Evolutionary conservation across 2,113 vertebrate genomes (phyloP).

Genomic region (Excalfactoria chinensis): DNA sequence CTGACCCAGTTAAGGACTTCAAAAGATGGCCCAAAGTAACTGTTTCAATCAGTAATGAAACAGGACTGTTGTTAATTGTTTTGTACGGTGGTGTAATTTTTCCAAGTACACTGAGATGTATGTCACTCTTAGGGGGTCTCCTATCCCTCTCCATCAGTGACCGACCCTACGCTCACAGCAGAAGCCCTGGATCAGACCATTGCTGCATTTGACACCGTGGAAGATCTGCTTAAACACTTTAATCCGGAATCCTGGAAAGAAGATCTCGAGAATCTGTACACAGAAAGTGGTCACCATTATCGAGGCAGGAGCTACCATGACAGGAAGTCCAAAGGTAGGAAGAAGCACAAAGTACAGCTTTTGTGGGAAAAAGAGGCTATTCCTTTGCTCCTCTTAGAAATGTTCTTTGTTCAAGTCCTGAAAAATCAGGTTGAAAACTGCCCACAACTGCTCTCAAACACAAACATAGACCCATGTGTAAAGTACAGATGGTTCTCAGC

Average conservation of each 20-base stretch:
- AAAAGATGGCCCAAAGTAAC: background rate
- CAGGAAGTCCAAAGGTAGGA: conserved; percentile 90
- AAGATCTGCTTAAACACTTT: conserved; percentile 89
- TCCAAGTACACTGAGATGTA: conserved; percentile 72
- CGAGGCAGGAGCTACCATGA: conserved; percentile 89
- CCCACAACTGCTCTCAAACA: background rate
- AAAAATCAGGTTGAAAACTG: background rate
- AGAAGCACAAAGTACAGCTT: background rate
- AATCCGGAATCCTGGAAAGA: conserved; percentile 93
- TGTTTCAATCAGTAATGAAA: background rate
- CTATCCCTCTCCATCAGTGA: conserved; percentile 79
- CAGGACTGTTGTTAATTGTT: conserved; percentile 1
- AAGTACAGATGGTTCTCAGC: conserved; percentile 37
- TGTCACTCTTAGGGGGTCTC: conserved; percentile 80
- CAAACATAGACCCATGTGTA: background rate
- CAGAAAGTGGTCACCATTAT: conserved; percentile 83
- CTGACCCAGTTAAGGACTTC: background rate
- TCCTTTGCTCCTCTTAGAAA: background rate
- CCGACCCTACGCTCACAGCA: conserved; percentile 81
- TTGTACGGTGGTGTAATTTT: conserved; percentile 34
- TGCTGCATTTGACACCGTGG: conserved; percentile 91
- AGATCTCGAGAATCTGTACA: conserved; percentile 90
- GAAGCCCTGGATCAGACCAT: conserved; percentile 89
- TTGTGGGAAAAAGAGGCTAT: background rate
- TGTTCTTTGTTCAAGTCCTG: background rate